Conservation (phyloP, 2,888 invertebrate genomes). For the Pammene aurita region DNA sequence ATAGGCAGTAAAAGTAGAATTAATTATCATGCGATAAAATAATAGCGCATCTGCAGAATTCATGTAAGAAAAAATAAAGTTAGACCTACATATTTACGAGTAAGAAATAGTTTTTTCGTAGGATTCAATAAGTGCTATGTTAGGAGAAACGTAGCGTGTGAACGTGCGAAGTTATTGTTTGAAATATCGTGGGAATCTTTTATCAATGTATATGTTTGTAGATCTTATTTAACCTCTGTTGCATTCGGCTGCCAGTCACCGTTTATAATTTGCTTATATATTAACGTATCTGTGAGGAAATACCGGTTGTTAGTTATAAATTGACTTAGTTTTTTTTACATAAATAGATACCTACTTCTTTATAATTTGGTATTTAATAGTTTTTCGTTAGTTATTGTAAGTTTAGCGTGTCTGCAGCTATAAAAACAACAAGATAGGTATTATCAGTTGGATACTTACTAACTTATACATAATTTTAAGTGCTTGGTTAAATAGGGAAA, state of each 20-base stretch:
- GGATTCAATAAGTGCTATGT: constrained; percentile 16
- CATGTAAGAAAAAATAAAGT: too few species aligned
- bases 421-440: too few species aligned
- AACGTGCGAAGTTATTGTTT: constrained; percentile 32
- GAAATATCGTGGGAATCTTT: constrained; percentile 21
- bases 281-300: not conserved
- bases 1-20: too few species aligned
- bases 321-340: not conserved
- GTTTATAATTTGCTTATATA: constrained; percentile 1
- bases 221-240: not conserved
- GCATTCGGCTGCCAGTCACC: not conserved
- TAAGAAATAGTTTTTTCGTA: constrained; percentile 9
- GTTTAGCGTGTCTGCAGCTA: too few species aligned
- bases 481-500: too few species aligned
- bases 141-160: constrained; percentile 28
- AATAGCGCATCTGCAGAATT: not conserved
- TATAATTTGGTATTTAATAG: too few species aligned
- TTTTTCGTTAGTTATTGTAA: too few species aligned
- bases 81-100: not conserved
- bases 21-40: too few species aligned
- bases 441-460: too few species aligned
- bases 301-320: not conserved
- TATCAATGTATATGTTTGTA: not conserved
- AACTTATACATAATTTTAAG: too few species aligned
- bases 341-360: not conserved